Conservation (phyloP, 2,888 invertebrate genomes). For the Gisinianus flammeolus region DNA sequence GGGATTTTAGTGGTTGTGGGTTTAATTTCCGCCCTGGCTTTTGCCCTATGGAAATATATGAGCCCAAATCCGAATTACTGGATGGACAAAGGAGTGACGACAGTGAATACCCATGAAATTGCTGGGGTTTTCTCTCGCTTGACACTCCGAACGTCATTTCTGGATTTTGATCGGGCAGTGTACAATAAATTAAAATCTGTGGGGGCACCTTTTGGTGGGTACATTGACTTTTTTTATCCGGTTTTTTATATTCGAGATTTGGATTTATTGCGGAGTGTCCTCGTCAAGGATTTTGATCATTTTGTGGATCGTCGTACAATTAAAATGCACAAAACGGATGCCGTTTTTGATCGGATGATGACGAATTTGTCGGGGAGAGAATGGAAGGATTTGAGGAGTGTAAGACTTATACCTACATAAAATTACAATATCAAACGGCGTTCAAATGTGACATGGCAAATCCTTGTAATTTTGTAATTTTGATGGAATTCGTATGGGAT, state of each 20-base stretch:
- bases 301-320: conserved; percentile 29
- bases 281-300: conserved; percentile 50
- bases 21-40: no score
- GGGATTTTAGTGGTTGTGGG: no score
- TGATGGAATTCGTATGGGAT: no score
- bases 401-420: no score
- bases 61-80: not conserved
- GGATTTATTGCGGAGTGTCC: conserved; percentile 42
- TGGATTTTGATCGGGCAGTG: not conserved
- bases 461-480: no score
- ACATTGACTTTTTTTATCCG: conserved; percentile 13
- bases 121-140: not conserved
- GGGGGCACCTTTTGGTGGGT: conserved; percentile 5
- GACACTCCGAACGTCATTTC: not conserved
- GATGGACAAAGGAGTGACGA: conserved; percentile 2
- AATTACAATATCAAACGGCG: no score
- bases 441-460: no score
- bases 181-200: no score
- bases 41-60: conserved; percentile 1
- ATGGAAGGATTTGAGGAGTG: conserved; percentile 35
- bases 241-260: conserved; percentile 37
- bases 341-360: not conserved
- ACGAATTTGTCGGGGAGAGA: conserved; percentile 23
- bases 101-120: not conserved
- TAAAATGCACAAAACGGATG: conserved; percentile 10